Percentiles rank a stretch among this genome's conserved stretches.
These are phyloP conservation scores for Panthera tigris DNA, from an alignment of 2,113 vertebrate species.

Conservation along the genomic window DNA sequence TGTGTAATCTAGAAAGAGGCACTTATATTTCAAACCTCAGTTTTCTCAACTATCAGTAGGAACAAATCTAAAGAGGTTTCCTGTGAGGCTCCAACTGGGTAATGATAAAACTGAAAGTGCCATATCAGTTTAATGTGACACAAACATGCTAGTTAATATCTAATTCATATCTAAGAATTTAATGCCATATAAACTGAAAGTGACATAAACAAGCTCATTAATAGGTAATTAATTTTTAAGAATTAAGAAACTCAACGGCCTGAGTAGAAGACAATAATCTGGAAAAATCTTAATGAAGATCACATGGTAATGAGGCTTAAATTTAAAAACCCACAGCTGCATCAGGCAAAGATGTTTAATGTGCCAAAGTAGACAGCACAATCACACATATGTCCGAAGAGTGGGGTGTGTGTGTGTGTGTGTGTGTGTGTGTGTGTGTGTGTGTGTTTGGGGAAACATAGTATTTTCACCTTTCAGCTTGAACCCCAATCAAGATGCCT, in stretches of 20 bases:
- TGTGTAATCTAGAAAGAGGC: not conserved
- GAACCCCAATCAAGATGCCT: constrained; percentile 8
- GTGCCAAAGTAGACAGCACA: not conserved
- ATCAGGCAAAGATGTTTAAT: not conserved
- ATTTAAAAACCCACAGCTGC: not conserved
- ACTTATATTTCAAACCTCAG: not conserved
- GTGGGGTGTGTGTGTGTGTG: not conserved
- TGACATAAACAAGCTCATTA: not conserved
- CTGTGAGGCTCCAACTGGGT: not conserved
- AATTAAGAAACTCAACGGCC: not conserved
- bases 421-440: not conserved
- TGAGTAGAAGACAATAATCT: not conserved
- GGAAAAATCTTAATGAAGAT: not conserved
- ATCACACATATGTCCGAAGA: not conserved
- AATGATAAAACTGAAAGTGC: not conserved
- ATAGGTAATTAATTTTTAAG: constrained; percentile 10
- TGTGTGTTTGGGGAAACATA: not conserved
- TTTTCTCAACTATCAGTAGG: not conserved
- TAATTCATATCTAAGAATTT: constrained; percentile 24
- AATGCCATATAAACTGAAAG: not conserved
- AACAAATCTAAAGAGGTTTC: not conserved
- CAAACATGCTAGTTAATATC: not conserved
- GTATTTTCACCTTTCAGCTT: not conserved
- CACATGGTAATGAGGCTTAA: not conserved
- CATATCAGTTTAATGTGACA: not conserved